phyloP scores from a whole-genome alignment of 2,113 vertebrate genomes.

The Deroptyus accipitrinus region DNA sequence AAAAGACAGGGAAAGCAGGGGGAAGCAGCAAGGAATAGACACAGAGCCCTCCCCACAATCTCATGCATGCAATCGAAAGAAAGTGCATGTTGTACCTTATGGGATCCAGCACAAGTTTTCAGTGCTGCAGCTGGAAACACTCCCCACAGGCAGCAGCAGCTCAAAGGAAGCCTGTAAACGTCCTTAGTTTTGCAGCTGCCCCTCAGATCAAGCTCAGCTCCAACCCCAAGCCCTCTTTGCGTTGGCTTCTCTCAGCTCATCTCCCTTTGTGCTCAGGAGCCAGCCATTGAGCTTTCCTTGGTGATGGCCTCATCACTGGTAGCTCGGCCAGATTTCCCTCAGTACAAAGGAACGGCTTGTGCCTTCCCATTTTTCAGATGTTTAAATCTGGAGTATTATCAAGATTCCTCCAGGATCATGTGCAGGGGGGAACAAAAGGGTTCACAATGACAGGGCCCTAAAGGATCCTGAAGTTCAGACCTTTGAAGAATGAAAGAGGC shows the following conservation, averaged over 20 bases:
- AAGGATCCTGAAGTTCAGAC: neutral
- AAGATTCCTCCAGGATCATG: neutral
- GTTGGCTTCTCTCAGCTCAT: neutral
- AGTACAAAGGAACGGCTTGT: neutral
- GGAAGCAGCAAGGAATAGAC: neutral
- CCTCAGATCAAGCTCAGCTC: neutral
- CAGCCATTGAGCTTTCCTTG: neutral
- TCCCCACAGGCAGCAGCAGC: neutral
- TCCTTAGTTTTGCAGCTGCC: neutral
- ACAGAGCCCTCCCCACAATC: neutral
- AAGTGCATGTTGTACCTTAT: neutral
- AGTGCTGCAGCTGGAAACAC: neutral
- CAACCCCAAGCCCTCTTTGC: neutral
- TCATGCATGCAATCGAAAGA: neutral
- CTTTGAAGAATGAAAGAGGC: neutral
- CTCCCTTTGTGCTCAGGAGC: neutral
- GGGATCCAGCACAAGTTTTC: neutral
- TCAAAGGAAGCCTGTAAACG: neutral
- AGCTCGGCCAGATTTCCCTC: neutral
- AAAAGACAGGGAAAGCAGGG: neutral
- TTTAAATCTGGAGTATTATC: slow-evolving; percentile 20
- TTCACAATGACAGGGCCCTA: neutral
- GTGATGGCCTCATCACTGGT: neutral
- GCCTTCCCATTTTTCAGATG: slow-evolving; percentile 10
- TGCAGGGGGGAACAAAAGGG: neutral